Evolutionary conservation across 2,113 vertebrate species (phyloP).

Genomic region (Lampris megalopsis): DNA sequence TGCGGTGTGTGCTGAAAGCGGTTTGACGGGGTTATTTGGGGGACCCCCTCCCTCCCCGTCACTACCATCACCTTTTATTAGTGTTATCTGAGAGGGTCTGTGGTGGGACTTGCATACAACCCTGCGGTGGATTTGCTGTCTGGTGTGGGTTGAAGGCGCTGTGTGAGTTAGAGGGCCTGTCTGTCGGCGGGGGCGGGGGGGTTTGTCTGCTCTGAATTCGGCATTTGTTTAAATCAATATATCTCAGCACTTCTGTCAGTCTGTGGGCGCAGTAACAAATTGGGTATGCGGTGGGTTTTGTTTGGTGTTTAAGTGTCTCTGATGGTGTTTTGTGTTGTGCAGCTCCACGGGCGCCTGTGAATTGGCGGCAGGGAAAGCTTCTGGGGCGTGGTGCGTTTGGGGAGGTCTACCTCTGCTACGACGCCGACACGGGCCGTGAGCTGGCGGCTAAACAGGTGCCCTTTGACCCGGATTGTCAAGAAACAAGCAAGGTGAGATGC

Average conservation of each 20-base stretch:
- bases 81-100: slow-evolving; percentile 45
- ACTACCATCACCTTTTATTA: background rate
- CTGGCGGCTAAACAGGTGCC: slow-evolving; percentile 93
- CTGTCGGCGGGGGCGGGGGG: slow-evolving; percentile 16
- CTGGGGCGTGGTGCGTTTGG: slow-evolving; percentile 91
- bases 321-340: background rate
- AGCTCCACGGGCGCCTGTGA: slow-evolving; percentile 91
- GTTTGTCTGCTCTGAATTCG: slow-evolving; percentile 35
- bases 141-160: slow-evolving; percentile 38
- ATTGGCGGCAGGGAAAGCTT: slow-evolving; percentile 92
- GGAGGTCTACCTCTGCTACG: slow-evolving; percentile 93
- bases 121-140: slow-evolving; percentile 57
- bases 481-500: slow-evolving; percentile 89
- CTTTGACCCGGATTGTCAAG: slow-evolving; percentile 90
- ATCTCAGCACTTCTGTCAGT: slow-evolving; percentile 40
- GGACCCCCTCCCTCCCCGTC: slow-evolving; percentile 17
- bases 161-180: slow-evolving; percentile 14
- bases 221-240: slow-evolving; percentile 39
- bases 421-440: slow-evolving; percentile 90
- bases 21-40: slow-evolving; percentile 47
- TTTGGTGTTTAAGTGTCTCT: slow-evolving; percentile 36
- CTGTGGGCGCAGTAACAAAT: slow-evolving; percentile 35
- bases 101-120: slow-evolving; percentile 44
- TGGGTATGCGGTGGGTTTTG: slow-evolving; percentile 49
- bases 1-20: background rate